A percentile compares a stretch with the other conserved stretches of the same genome.
Conservation (phyloP, 1,140 invertebrate genomes). For the Micrasema minimum region DNA sequence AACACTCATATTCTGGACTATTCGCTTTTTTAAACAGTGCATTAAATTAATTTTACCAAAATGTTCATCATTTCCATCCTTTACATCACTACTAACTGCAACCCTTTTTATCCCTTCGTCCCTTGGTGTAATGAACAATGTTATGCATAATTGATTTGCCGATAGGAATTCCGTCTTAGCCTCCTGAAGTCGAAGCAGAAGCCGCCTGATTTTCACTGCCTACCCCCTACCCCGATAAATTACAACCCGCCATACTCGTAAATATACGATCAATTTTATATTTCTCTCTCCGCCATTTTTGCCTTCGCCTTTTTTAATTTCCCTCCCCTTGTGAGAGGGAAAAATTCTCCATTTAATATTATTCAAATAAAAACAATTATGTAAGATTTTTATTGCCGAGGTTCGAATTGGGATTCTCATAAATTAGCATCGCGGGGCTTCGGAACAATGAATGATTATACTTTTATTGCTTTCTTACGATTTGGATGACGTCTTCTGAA, state of each 20-base stretch:
- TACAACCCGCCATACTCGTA: constrained; percentile 33
- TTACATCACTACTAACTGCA: constrained; percentile 10
- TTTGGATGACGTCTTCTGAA: constrained; percentile 11
- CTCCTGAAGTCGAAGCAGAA: constrained; percentile 37
- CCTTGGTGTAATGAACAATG: constrained; percentile 53
- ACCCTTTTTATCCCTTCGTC: constrained; percentile 23
- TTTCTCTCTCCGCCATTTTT: constrained; percentile 36
- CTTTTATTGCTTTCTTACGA: constrained; percentile 42
- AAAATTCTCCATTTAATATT: constrained; percentile 53
- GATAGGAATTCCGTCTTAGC: constrained; percentile 52
- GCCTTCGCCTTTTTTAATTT: constrained; percentile 47
- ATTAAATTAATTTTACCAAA: too few relatives aligned
- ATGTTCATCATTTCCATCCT: too few relatives aligned
- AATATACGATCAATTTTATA: constrained; percentile 54
- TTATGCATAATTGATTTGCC: constrained; percentile 55
- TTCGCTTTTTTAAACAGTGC: too few relatives aligned
- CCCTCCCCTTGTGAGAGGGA: constrained; percentile 46
- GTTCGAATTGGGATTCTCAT: constrained; percentile 36
- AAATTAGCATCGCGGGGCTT: constrained; percentile 43
- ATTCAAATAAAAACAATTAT: constrained; percentile 55
- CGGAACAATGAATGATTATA: constrained; percentile 41
- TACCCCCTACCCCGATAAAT: constrained; percentile 1
- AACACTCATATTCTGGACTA: too few relatives aligned
- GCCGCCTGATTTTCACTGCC: constrained; percentile 18
- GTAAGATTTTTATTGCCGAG: constrained; percentile 53